Conservation (phyloP, 2,113 vertebrate species). For the Craseonycteris thonglongyai region DNA sequence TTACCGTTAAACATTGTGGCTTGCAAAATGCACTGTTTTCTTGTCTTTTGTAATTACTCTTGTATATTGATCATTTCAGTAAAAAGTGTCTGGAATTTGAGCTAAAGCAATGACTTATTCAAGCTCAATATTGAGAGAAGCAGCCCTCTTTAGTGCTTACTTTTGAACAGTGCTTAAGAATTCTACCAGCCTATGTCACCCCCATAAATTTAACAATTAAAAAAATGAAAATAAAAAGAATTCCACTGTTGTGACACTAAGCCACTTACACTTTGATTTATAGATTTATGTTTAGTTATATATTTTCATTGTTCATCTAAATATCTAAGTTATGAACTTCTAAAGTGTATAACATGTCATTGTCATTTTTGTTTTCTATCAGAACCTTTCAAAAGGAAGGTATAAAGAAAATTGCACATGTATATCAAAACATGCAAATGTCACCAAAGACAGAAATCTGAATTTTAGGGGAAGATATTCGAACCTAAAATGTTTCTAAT, state of each 20-base stretch:
- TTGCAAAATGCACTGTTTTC: slow-evolving; percentile 14
- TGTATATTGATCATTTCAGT: neutral
- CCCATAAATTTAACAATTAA: too few species aligned
- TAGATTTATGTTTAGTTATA: neutral
- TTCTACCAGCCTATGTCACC: too few species aligned
- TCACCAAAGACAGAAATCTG: neutral
- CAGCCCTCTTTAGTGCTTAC: neutral
- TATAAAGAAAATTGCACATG: neutral
- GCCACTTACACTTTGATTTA: neutral
- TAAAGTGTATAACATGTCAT: neutral
- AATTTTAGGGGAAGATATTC: neutral
- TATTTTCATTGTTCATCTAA: neutral
- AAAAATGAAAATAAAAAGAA: too few species aligned
- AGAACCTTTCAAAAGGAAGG: neutral
- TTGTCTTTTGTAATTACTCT: neutral
- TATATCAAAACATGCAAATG: neutral
- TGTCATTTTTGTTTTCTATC: neutral
- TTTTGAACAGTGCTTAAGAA: neutral
- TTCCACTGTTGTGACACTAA: neutral
- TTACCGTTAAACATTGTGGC: neutral
- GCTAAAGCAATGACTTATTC: neutral
- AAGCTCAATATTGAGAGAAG: neutral
- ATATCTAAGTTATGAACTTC: neutral
- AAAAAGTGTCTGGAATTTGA: neutral
- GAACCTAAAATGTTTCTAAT: neutral